These are phyloP conservation scores for Drosophila hydei DNA, from an alignment of 1,140 invertebrate genomes.

Conservation along the genomic window DNA sequence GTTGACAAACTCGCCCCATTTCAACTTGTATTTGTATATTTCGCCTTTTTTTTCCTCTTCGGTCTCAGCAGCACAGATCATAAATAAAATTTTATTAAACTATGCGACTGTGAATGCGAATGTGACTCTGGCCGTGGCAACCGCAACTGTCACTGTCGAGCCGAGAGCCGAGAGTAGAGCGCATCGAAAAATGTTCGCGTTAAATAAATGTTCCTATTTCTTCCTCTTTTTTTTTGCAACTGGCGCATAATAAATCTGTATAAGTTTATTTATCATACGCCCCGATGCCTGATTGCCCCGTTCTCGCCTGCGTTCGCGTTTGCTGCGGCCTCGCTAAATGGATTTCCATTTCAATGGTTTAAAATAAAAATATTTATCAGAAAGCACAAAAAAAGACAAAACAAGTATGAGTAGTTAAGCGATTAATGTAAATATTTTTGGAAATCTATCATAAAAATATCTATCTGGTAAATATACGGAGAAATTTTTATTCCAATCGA, in stretches of 20 bases:
- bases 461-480: constrained; percentile 1
- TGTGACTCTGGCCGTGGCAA: constrained; percentile 20
- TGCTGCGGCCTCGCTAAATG: constrained; percentile 45
- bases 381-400: constrained; percentile 6
- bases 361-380: constrained; percentile 13
- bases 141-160: constrained; percentile 22
- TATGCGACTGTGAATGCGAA: constrained; percentile 22
- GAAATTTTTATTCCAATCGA: constrained; percentile 10
- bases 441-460: constrained; percentile 30
- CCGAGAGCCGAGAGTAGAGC: not conserved
- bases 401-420: constrained; percentile 17
- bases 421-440: constrained; percentile 44
- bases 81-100: constrained; percentile 60
- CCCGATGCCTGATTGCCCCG: constrained; percentile 21
- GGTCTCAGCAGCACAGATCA: constrained; percentile 19
- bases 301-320: too few relatives aligned
- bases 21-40: constrained; percentile 42
- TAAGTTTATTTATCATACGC: constrained; percentile 55
- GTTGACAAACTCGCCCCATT: constrained; percentile 39
- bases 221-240: constrained; percentile 14
- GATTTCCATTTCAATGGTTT: constrained; percentile 52
- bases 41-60: constrained; percentile 12
- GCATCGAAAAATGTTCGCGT: constrained; percentile 28
- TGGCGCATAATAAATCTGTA: constrained; percentile 50
- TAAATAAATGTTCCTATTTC: constrained; percentile 30